Evolutionary conservation across 2,797 vertebrate species (phyloP).

Genomic region (Melanotaenia trifasciata): DNA sequence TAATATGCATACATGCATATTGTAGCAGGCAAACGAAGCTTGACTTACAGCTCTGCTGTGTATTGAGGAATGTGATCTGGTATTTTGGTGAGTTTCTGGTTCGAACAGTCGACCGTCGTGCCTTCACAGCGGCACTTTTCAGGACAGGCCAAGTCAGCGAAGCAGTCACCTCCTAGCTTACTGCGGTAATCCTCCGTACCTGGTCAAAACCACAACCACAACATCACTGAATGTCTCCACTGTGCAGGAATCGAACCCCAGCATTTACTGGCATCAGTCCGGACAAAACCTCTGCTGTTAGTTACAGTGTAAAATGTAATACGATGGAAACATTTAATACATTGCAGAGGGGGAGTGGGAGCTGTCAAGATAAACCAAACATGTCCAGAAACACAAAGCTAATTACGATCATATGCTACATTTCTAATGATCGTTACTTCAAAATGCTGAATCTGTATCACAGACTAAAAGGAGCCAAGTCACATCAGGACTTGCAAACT

Average conservation of each 20-base stretch:
- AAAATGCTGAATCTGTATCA: slow-evolving; percentile 48
- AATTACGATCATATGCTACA: slow-evolving; percentile 30
- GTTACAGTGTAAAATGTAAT: slow-evolving; percentile 17
- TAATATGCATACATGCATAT: slow-evolving; percentile 27
- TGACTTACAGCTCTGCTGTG: slow-evolving; percentile 95
- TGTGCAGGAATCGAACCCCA: slow-evolving; percentile 26
- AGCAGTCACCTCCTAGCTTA: slow-evolving; percentile 96
- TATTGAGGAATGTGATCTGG: slow-evolving; percentile 97
- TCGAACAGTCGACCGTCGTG: slow-evolving; percentile 97
- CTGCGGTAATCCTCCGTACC: slow-evolving; percentile 98
- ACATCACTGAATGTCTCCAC: slow-evolving; percentile 34
- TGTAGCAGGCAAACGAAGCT: slow-evolving; percentile 11
- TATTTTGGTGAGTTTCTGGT: slow-evolving; percentile 95
- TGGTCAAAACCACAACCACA: slow-evolving; percentile 77
- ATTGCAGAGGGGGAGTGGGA: slow-evolving; percentile 4
- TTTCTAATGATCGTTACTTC: slow-evolving; percentile 21
- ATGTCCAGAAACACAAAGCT: slow-evolving; percentile 12
- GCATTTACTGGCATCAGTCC: slow-evolving; percentile 28
- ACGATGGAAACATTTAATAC: slow-evolving; percentile 29
- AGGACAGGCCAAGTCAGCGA: slow-evolving; percentile 95
- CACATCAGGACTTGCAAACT: slow-evolving; percentile 27
- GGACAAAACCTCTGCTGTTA: slow-evolving; percentile 13
- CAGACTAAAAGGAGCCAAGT: slow-evolving; percentile 24
- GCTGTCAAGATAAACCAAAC: slow-evolving; percentile 28
- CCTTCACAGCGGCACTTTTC: slow-evolving; percentile 98